A percentile compares a stretch with the other conserved stretches of the same genome.
phyloP scores from a whole-genome alignment of 1,140 invertebrate genomes.

The Portunus trituberculatus region DNA sequence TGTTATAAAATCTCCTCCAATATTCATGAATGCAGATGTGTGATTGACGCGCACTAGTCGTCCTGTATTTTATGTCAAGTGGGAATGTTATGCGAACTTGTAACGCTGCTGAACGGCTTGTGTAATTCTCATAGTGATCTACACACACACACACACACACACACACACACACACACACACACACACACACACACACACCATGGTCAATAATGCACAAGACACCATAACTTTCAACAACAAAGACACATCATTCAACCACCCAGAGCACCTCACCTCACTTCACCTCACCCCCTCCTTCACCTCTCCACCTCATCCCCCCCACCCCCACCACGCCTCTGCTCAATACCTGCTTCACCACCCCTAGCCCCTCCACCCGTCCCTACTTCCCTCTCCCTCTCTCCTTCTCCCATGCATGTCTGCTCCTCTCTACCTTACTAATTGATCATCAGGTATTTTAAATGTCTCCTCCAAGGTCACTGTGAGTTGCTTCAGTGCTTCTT shows the following conservation, averaged over 20 bases:
- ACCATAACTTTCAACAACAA: not conserved
- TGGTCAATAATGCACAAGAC: constrained; percentile 13
- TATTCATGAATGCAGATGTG: too few species aligned
- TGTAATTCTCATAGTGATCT: not conserved
- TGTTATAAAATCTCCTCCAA: too few species aligned
- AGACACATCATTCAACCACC: constrained; percentile 22
- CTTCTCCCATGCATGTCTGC: not conserved
- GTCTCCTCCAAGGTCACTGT: too few species aligned
- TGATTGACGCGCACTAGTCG: not conserved
- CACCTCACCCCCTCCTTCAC: not conserved
- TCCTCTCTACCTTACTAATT: too few species aligned
- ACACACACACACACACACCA: constrained; percentile 50
- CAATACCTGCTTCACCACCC: not conserved
- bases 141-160: constrained; percentile 56
- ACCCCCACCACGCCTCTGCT: not conserved
- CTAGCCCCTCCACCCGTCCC: not conserved
- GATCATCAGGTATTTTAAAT: too few species aligned
- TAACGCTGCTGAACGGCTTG: not conserved
- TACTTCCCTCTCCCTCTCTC: constrained; percentile 44
- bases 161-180: constrained; percentile 54
- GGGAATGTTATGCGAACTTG: not conserved
- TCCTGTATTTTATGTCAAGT: not conserved
- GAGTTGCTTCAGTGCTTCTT: too few species aligned
- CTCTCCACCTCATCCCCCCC: constrained; percentile 30
- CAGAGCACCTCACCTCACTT: not conserved